Evolutionary conservation across 1,140 invertebrate genomes (phyloP).

Genomic region (Caenorhabditis remanei): DNA sequence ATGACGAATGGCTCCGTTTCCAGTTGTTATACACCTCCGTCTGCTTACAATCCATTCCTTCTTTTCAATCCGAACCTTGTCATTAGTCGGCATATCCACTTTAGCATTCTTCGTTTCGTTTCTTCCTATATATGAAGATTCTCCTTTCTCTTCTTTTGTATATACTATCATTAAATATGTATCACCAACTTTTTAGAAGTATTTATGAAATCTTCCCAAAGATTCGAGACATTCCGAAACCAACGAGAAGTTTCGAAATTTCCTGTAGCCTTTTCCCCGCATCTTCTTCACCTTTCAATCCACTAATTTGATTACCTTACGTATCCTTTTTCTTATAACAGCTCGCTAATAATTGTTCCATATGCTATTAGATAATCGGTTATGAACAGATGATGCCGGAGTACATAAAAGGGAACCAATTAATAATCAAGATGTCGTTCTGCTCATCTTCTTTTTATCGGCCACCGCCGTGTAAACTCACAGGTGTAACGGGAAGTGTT

Average conservation of each 20-base stretch:
- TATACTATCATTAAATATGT: background rate
- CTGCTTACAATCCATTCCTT: background rate
- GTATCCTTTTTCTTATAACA: background rate
- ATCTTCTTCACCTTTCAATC: too few species aligned
- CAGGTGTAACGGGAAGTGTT: constrained; percentile 41
- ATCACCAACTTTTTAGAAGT: too few species aligned
- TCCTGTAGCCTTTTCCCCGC: too few species aligned
- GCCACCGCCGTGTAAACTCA: background rate
- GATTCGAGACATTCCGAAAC: too few species aligned
- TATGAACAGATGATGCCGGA: constrained; percentile 10
- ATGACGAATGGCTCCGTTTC: background rate
- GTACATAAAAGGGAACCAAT: constrained; percentile 7
- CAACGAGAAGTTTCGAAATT: too few species aligned
- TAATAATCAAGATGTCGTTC: background rate
- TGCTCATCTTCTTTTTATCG: constrained; percentile 7
- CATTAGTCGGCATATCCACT: constrained; percentile 43
- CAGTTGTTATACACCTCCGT: background rate
- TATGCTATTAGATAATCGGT: constrained; percentile 48
- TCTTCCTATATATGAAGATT: background rate
- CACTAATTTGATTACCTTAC: background rate
- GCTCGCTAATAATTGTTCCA: constrained; percentile 23
- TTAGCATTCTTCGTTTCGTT: background rate
- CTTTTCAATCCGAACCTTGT: background rate
- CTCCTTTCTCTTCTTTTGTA: background rate
- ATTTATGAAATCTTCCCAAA: too few species aligned